Base-by-base conservation (phyloP, 2,113 vertebrate species). In the Atherinomorus stipes region DNA sequence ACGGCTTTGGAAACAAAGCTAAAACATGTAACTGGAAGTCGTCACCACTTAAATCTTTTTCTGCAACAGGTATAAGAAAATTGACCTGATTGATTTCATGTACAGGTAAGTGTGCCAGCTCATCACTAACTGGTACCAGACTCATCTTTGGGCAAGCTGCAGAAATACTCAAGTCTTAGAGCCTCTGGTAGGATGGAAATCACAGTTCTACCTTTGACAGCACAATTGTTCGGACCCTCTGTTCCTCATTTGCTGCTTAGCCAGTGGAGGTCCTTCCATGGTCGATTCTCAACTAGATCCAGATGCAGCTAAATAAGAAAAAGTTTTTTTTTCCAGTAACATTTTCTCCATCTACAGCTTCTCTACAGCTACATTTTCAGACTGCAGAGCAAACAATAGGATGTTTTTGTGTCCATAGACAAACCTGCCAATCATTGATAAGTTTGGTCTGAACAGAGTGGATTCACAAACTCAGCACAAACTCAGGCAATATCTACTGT, bases 191-290 rank as follows among this genome's bases (percentile, higher is more conserved):
- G 88, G 90, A 91, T 92, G 90, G 67, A 93, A 95, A 92, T 85
- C 34, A 84, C 91, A 90, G 91, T 94, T 94, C 91, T 87, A 90
- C 92, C 79, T 91, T 95, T 96, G 95, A 97, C 95, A 96, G 96
- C 96, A 95, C 95, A 95, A 96, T 96, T 90, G 92, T 92, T 78
- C 64, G 81, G 89, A 81, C 87, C 90, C 93, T 95, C 96, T 97
- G 95, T 94, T 96, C 93, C 88, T 95, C 90, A 95, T 97, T 96
- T 95, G 92, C 93, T 94, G 93, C 93, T 91, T 88, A 95, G 94
- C 90, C 92, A 89, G 81, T 70, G 78, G 93, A 90, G 92, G 94
- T 95, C 93, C 92, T 92, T 92, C 75, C 88, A 91, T 78, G 93
- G 93, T 95, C 89, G 83, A 87, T 88, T 92, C 89, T 84, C 94